phyloP scores from a whole-genome alignment of 2,113 vertebrate species.

The Otus sunia region DNA sequence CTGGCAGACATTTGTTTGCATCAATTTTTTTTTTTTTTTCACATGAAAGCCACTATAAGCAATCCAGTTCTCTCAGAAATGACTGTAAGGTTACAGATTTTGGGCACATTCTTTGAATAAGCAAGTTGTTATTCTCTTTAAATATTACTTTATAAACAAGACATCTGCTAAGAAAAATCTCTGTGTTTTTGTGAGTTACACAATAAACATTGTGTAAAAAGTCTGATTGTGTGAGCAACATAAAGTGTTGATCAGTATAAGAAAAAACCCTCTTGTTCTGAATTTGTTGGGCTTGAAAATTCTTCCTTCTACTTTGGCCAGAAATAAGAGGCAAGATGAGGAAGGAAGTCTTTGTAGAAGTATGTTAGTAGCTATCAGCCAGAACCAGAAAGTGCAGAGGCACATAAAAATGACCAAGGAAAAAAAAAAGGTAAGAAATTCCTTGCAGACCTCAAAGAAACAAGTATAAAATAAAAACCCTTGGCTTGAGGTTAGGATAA shows the following conservation, averaged over 20 bases:
- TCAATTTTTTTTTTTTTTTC: background rate
- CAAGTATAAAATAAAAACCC: background rate
- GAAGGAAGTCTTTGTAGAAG: background rate
- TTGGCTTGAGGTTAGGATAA: background rate
- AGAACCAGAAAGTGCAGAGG: background rate
- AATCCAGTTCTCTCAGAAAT: background rate
- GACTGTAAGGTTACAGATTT: background rate
- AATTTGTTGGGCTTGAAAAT: background rate
- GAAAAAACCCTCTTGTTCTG: background rate
- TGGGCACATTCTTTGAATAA: background rate
- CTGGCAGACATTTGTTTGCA: background rate
- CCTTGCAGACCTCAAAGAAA: background rate
- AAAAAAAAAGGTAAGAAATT: background rate
- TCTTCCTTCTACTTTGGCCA: background rate
- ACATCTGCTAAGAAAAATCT: background rate
- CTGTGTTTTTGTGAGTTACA: background rate
- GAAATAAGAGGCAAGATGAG: background rate
- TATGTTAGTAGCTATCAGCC: background rate
- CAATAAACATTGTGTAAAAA: background rate
- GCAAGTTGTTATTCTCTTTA: background rate
- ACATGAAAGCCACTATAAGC: background rate
- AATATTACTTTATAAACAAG: background rate
- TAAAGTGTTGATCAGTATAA: background rate
- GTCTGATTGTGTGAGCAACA: background rate
- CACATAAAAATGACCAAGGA: background rate